Evolutionary conservation across 2,797 vertebrate genomes (phyloP).

Genomic region (Hyperoplus lanceolatus): DNA sequence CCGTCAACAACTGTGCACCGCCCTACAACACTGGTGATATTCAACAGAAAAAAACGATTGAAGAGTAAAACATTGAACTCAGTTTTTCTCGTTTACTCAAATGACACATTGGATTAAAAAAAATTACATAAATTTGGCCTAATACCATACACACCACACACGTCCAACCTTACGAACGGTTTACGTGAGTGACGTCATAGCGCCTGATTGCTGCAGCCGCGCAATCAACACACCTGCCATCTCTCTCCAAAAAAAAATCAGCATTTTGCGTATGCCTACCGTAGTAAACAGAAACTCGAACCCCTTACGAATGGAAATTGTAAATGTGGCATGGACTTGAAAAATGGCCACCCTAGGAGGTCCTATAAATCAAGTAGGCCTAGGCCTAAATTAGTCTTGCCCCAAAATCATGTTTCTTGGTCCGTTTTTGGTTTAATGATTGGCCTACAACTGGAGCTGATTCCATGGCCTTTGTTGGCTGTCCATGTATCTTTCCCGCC

Average conservation of each 20-base stretch:
- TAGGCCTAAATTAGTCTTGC: background rate
- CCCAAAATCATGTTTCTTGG: too few relatives aligned
- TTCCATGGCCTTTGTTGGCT: too few relatives aligned
- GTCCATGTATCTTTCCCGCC: too few relatives aligned
- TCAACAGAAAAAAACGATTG: background rate
- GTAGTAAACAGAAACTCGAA: too few relatives aligned
- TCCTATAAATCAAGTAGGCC: background rate
- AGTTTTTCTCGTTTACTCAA: background rate
- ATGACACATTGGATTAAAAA: too few relatives aligned
- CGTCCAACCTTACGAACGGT: background rate
- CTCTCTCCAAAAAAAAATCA: too few relatives aligned
- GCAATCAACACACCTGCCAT: background rate
- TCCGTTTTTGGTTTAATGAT: too few relatives aligned
- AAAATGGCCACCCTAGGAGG: background rate
- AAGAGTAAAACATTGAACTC: background rate
- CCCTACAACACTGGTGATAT: too few relatives aligned
- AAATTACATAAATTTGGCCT: background rate
- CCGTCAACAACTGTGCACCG: background rate
- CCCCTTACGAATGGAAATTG: too few relatives aligned
- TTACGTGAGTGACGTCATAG: background rate
- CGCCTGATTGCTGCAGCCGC: background rate
- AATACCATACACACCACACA: too few relatives aligned
- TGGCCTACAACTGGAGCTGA: background rate
- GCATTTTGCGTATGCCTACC: too few relatives aligned
- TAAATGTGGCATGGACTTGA: too few relatives aligned